Evolutionary conservation across 2,113 vertebrate genomes (phyloP), one percentile per base, ranked within the genome.

Genomic region (Python bivittatus): DNA sequence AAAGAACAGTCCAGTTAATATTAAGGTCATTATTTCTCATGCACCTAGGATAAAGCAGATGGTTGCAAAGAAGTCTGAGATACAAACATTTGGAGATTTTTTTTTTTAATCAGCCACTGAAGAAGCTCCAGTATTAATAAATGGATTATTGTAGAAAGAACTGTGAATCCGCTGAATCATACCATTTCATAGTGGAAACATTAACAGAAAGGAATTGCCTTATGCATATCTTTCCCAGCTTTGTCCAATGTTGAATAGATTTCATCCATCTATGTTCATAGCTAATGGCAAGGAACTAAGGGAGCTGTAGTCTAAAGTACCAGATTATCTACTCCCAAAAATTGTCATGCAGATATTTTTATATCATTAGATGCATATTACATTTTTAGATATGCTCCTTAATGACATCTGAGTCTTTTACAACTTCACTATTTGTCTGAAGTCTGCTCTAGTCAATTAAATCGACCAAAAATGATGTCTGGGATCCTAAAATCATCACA

Each of bases 1-100:
- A 83, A 85, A 93, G 22, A 29, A 88, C 48, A 44, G n/a, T 84
- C 42, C 42, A 57, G 58, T 86, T 29, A 89, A 91, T 56, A 91
- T 89, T 89, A 61, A 85, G 8, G 27, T 86, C 22, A 88, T 85
- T 64, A 86, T 89, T 68, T 89, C 52, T 38, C 6, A 48, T 29
- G 3, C n/a, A 64, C 48, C 53, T 23, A 53, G 6, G 33, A 61
- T 56, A 27, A 84, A 29, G 38, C 38, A 88, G n/a, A 53, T 84
- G 54, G 23, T 10, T 86, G 44, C 64, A 84, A 91, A 5, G 60
- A 88, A 68, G 12, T 91, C 17, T 17, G 27, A 84, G 22, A 53
- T 25, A 88, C 29, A 48, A 89, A 6, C 58, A 48, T 6, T 0
- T 22, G 29, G 60, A 42, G 8, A 23, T 9, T 0, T 53, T n/a